Percentiles rank a stretch among this genome's conserved stretches.
Conservation (phyloP, 2,888 invertebrate species). For the Mamestra brassicae region DNA sequence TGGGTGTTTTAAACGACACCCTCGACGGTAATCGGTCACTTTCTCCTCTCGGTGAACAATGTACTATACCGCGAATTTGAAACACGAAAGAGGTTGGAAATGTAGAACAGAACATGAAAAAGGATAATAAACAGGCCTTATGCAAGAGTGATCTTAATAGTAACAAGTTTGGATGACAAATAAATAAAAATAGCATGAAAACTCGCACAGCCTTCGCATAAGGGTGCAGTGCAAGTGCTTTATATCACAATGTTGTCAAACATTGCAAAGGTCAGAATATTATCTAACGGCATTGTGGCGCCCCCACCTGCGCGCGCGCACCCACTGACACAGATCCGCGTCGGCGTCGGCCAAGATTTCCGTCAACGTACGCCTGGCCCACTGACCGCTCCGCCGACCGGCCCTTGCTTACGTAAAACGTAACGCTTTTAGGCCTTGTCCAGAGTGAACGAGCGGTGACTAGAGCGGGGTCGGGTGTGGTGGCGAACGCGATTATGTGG, state of each 20-base stretch:
- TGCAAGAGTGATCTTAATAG: neutral
- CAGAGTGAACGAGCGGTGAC: neutral
- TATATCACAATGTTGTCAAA: slow-evolving; percentile 66
- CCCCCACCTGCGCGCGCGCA: slow-evolving; percentile 64
- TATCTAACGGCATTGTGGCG: slow-evolving; percentile 81
- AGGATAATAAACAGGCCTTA: neutral
- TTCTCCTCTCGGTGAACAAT: too few species aligned
- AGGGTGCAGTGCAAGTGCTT: slow-evolving; percentile 18
- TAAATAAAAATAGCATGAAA: neutral
- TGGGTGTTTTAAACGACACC: too few species aligned
- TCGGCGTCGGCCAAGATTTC: slow-evolving; percentile 65
- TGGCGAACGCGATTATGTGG: neutral
- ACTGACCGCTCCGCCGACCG: slow-evolving; percentile 76
- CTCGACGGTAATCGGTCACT: too few species aligned
- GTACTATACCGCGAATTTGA: neutral
- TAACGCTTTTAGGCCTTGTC: slow-evolving; percentile 55
- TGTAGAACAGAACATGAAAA: neutral
- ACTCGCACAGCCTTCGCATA: neutral
- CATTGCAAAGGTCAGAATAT: slow-evolving; percentile 82
- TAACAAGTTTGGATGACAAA: neutral
- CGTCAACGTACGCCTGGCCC: slow-evolving; percentile 71
- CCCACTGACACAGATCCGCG: slow-evolving; percentile 80
- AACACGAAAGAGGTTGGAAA: neutral
- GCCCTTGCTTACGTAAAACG: slow-evolving; percentile 79
- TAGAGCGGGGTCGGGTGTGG: neutral